Evolutionary conservation across 2,113 vertebrate species (phyloP).

Genomic region (Hippocampus zosterae): DNA sequence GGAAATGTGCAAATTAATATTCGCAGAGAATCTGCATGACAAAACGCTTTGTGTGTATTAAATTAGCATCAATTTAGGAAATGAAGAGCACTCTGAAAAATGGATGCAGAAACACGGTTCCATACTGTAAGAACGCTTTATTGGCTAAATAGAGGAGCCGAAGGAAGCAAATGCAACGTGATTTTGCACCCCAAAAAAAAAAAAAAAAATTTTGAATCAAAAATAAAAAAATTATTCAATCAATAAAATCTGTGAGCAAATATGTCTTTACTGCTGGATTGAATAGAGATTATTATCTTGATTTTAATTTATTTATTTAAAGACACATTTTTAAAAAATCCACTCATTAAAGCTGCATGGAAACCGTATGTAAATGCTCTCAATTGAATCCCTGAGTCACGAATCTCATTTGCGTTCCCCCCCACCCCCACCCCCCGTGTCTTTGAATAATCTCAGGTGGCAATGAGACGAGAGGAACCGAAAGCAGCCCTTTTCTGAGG

Average conservation of each 20-base stretch:
- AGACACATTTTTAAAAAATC: not conserved
- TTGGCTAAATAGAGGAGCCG: not conserved
- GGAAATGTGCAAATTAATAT: not conserved
- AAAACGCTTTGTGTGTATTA: not conserved
- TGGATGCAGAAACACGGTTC: not conserved
- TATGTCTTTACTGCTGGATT: too few species aligned
- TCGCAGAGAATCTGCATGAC: not conserved
- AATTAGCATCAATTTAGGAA: not conserved
- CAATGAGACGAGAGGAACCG: constrained; percentile 21
- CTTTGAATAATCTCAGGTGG: constrained; percentile 44
- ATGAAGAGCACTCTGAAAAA: not conserved
- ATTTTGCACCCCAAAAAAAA: too few species aligned
- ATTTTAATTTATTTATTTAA: not conserved
- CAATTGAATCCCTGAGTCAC: constrained; percentile 36
- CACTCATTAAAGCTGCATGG: not conserved
- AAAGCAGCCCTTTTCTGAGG: constrained; percentile 22
- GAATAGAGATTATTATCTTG: too few species aligned
- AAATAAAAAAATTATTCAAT: too few species aligned
- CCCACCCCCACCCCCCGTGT: not conserved
- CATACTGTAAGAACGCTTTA: too few species aligned
- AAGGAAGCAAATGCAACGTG: not conserved
- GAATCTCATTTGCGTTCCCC: constrained; percentile 6
- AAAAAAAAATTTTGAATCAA: too few species aligned
- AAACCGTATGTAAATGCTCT: constrained; percentile 12
- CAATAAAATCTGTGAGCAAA: too few species aligned